Conservation (phyloP, 1,140 invertebrate species). For the Linepithema humile region DNA sequence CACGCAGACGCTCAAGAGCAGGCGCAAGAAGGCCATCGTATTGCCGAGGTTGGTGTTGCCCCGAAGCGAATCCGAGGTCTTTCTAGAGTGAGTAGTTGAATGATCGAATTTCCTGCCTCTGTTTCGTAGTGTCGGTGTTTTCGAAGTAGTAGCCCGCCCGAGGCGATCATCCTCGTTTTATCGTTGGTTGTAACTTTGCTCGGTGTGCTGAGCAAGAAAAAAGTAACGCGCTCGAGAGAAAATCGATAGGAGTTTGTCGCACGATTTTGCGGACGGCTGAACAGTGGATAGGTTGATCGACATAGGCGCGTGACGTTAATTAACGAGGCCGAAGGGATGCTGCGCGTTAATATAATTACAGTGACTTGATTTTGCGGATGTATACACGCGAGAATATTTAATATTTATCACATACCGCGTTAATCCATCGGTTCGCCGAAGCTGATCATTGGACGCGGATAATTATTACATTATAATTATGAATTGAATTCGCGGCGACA, state of each 20-base stretch:
- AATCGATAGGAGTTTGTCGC: not conserved
- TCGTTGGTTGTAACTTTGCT: not conserved
- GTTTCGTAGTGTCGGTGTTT: constrained; percentile 16
- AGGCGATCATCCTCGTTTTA: not conserved
- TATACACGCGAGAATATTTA: not conserved
- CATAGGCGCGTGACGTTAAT: not conserved
- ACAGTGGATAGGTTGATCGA: not conserved
- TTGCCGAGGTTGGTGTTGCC: constrained; percentile 90
- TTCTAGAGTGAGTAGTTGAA: constrained; percentile 86
- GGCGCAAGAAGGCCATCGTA: constrained; percentile 89
- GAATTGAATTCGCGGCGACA: constrained; percentile 6
- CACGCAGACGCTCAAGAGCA: constrained; percentile 85
- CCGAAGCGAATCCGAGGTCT: constrained; percentile 88
- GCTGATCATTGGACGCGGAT: not conserved
- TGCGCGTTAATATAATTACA: not conserved
- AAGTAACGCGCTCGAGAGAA: not conserved
- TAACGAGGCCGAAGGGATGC: not conserved
- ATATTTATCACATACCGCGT: constrained; percentile 7
- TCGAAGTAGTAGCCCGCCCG: not conserved
- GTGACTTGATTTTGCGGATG: not conserved
- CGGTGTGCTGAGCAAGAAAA: not conserved
- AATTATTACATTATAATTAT: constrained; percentile 24
- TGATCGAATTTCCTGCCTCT: constrained; percentile 35
- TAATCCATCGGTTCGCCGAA: not conserved
- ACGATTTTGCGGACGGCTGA: not conserved